Conservation (phyloP, 2,113 vertebrate species). For the Noctilio leporinus region DNA sequence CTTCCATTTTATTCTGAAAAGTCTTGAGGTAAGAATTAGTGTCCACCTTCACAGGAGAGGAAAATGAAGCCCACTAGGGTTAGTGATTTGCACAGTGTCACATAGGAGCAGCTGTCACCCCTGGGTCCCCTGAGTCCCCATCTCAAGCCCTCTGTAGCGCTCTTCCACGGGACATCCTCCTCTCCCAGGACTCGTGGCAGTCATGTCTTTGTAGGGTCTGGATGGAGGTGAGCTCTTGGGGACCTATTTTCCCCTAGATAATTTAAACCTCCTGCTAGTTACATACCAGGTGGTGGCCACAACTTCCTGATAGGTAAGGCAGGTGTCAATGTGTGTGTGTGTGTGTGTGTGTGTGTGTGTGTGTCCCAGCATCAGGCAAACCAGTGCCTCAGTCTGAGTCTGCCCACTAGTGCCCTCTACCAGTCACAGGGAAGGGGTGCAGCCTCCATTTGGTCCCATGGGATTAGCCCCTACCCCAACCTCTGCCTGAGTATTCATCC, state of each 20-base stretch:
- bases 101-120: background rate
- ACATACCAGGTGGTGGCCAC: background rate
- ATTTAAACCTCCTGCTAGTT: background rate
- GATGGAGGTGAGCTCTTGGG: background rate
- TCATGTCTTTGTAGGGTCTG: no score
- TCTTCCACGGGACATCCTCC: background rate
- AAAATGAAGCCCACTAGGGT: background rate
- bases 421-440: background rate
- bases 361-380: background rate
- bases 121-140: background rate
- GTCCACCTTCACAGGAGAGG: background rate
- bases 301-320: background rate
- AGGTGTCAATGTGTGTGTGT: background rate
- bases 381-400: background rate
- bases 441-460: background rate
- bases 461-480: background rate
- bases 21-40: constrained; percentile 13
- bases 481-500: background rate
- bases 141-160: background rate
- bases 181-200: background rate
- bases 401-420: background rate
- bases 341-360: background rate
- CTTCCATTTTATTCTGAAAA: background rate
- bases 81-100: background rate
- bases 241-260: background rate